These are phyloP conservation scores for Talpa occidentalis DNA, from an alignment of 2,113 vertebrate genomes.

Conservation along the genomic window DNA sequence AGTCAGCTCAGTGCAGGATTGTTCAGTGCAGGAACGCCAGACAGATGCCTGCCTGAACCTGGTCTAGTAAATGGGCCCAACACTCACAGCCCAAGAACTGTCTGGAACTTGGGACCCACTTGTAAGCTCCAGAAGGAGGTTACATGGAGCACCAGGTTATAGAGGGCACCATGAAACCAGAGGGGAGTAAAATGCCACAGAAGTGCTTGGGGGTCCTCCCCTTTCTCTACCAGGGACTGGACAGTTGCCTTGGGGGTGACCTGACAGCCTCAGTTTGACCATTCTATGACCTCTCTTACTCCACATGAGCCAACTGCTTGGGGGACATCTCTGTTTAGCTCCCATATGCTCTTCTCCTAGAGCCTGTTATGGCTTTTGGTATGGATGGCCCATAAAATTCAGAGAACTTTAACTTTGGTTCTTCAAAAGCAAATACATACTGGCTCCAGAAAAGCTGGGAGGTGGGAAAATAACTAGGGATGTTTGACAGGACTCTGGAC, in stretches of 20 bases:
- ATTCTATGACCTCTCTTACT: background rate
- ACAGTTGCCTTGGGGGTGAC: background rate
- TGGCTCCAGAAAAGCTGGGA: background rate
- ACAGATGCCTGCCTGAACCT: background rate
- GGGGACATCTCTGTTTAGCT: background rate
- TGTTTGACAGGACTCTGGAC: background rate
- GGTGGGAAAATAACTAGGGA: background rate
- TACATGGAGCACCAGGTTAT: background rate
- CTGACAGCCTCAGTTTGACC: background rate
- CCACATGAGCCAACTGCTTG: background rate
- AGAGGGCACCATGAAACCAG: background rate
- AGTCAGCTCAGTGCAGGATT: background rate
- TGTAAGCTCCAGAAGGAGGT: background rate
- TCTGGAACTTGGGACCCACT: background rate
- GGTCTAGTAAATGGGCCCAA: background rate
- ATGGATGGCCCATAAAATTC: background rate
- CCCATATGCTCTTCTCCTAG: background rate
- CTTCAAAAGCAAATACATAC: background rate
- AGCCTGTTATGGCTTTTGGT: background rate
- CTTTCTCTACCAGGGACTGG: background rate
- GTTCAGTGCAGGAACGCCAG: background rate
- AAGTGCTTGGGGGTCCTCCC: background rate
- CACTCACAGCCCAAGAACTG: background rate
- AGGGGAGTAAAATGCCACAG: background rate
- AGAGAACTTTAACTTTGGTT: background rate